Evolutionary conservation across 2,113 vertebrate genomes (phyloP), one percentile per base, ranked within the genome.

Genomic region (Elaphurus davidianus): DNA sequence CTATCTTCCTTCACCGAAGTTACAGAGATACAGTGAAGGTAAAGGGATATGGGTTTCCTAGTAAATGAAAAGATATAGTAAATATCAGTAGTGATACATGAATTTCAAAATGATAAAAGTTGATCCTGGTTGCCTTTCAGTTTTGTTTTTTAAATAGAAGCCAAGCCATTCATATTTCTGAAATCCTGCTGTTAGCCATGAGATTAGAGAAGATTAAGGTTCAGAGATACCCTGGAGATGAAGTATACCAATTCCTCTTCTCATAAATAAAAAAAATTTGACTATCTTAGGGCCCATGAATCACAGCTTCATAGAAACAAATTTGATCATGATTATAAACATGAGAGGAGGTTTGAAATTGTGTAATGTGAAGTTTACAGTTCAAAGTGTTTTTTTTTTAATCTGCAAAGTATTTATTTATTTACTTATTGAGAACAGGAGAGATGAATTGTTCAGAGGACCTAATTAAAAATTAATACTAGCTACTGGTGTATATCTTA

Each of bases 31-130:
- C 13, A 12, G 33, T 45, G 47, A 95, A 47, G n/a, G 30, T 47
- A 28, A 64, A 45, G 28, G 55, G 62, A 33, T 76, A 43, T 83
- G n/a, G 11, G 43, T 54, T 94, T 95, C 36, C 64, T 54, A 52
- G 15, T 88, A 55, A 84, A 79, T 67, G 55, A 82, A 60, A 87
- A 43, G 27, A 14, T 95, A 1, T 59, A 47, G 21, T 59, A 59
- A 78, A 90, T 55, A 71, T 74, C 23, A 27, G 60, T 78, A 62
- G 28, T 83, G 82, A 52, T 71, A 33, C 17, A 93, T 95, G 59
- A 92, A 79, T 85, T 97, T 92, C 40, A 85, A 50, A 94, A 81
- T 96, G 67, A 82, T 57, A 50, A 33, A 81, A 45, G 30, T 57
- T 94, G 60, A 76, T 96, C 23, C 16, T 92, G 50, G 23, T 28